Evolutionary conservation across 2,797 vertebrate genomes (phyloP).

Genomic region (Sparidentex hasta): DNA sequence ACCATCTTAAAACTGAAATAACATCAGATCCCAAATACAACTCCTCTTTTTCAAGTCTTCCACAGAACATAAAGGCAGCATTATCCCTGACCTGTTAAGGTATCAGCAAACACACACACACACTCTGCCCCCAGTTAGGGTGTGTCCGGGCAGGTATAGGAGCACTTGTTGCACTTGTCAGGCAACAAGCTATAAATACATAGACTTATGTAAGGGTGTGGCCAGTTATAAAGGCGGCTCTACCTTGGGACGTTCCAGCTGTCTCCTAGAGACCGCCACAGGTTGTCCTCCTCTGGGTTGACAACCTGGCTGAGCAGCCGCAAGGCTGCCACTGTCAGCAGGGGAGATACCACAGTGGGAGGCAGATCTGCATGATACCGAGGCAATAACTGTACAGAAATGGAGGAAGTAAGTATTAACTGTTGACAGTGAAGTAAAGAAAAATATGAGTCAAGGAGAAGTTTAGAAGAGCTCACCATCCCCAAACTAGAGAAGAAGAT

Average conservation of each 20-base stretch:
- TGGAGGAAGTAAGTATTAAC: background rate
- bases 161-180: background rate
- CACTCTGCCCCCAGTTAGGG: background rate
- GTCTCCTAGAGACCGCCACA: constrained; percentile 87
- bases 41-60: background rate
- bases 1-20: background rate
- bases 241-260: constrained; percentile 89
- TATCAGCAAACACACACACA: constrained; percentile 6
- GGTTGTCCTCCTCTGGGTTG: constrained; percentile 60
- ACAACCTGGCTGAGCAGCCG: constrained; percentile 81
- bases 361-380: constrained; percentile 81
- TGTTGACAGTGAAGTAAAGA: background rate
- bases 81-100: constrained; percentile 25
- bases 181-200: background rate
- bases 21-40: too few species aligned
- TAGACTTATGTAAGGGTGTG: background rate
- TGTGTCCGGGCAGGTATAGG: background rate
- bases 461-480: constrained; percentile 76
- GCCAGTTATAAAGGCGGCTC: background rate
- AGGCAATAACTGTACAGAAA: constrained; percentile 77
- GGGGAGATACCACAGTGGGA: constrained; percentile 79
- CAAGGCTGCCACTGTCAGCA: constrained; percentile 85
- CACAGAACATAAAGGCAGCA: background rate
- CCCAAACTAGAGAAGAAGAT: constrained; percentile 81
- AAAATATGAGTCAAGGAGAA: background rate